These are phyloP conservation scores for Mastomys coucha DNA, from an alignment of 2,113 vertebrate genomes.

Conservation along the genomic window DNA sequence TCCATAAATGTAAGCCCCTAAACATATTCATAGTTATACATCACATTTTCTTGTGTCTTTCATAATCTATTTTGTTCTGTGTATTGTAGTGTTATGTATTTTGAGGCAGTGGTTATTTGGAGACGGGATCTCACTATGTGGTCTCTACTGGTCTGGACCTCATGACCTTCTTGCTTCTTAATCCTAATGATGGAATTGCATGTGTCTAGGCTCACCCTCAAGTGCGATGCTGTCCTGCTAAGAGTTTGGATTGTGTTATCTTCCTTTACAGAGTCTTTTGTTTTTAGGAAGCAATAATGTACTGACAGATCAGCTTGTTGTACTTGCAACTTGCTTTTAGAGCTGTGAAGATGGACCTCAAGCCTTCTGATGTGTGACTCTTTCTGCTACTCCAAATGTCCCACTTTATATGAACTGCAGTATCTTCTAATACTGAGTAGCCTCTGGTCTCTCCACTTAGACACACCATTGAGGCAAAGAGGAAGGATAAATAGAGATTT, in stretches of 20 bases:
- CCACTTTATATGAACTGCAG: not conserved
- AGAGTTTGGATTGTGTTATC: slow-evolving; percentile 3
- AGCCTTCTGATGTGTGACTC: not conserved
- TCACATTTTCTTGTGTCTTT: not conserved
- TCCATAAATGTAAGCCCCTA: not conserved
- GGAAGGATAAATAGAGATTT: not conserved
- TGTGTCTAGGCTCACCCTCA: not conserved
- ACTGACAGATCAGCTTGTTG: slow-evolving; percentile 1
- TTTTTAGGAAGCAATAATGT: not conserved
- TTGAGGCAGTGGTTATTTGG: not conserved
- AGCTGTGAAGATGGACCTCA: not conserved
- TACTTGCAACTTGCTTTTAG: not conserved
- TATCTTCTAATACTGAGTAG: not conserved
- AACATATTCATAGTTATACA: not conserved
- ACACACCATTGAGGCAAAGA: not conserved
- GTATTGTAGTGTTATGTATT: not conserved
- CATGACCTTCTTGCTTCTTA: not conserved
- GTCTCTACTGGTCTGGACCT: not conserved
- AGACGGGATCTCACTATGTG: not conserved
- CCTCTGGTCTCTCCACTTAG: not conserved
- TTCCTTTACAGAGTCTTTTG: slow-evolving; percentile 32
- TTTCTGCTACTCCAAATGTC: not conserved
- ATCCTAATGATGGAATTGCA: not conserved
- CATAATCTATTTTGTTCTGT: not conserved
- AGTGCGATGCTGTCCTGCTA: not conserved